phyloP scores from a whole-genome alignment of 2,888 invertebrate species.

The Drosophila helvetica region DNA sequence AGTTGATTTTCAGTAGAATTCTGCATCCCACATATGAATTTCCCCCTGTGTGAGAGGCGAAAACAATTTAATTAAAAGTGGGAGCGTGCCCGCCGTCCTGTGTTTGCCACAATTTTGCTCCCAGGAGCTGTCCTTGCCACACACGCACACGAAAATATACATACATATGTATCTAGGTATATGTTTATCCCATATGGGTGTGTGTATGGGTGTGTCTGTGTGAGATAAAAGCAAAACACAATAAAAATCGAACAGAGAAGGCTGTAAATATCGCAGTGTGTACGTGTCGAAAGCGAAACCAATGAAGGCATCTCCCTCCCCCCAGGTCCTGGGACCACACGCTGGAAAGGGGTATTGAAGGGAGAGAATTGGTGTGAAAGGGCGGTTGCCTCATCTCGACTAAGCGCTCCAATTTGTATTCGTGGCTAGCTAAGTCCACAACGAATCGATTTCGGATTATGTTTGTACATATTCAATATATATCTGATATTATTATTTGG shows the following conservation, averaged over 20 bases:
- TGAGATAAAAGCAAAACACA: slow-evolving; percentile 32
- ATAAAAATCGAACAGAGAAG: slow-evolving; percentile 42
- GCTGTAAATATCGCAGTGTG: slow-evolving; percentile 43
- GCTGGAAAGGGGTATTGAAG: too few species aligned
- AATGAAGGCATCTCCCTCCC: too few species aligned
- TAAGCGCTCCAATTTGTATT: too few species aligned
- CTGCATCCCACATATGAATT: neutral
- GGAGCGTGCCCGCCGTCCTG: neutral
- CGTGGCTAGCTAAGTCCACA: too few species aligned
- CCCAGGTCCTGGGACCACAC: too few species aligned
- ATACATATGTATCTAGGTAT: too few species aligned
- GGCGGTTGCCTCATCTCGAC: too few species aligned
- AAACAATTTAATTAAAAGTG: slow-evolving; percentile 43
- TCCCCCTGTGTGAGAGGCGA: neutral
- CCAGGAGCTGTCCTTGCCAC: neutral
- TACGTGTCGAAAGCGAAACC: slow-evolving; percentile 35
- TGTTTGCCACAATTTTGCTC: neutral
- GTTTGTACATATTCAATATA: too few species aligned
- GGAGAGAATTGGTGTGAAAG: too few species aligned
- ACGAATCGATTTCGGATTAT: too few species aligned
- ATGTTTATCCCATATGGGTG: neutral
- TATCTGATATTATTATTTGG: too few species aligned
- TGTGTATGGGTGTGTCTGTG: neutral
- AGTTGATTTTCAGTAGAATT: neutral
- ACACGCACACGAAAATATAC: too few species aligned